A percentile compares a stretch with the other conserved stretches of the same genome.
Evolutionary conservation across 2,888 invertebrate species (phyloP).

Genomic region (Andrena camellia): DNA sequence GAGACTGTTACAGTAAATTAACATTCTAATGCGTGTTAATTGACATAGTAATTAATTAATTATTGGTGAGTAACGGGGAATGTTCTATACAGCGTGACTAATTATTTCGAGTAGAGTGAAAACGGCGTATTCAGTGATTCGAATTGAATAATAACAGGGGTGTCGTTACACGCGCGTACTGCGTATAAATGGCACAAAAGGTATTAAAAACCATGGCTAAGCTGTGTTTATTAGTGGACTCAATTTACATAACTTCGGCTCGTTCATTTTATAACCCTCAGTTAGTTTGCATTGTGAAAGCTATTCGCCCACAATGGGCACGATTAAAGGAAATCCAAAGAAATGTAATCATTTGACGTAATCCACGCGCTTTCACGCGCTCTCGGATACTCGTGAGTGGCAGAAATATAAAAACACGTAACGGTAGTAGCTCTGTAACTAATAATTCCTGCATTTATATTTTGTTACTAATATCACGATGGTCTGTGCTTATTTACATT

Average conservation of each 20-base stretch:
- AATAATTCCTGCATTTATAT: not conserved
- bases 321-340: slow-evolving; percentile 11
- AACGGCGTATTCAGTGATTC: not conserved
- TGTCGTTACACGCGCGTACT: not conserved
- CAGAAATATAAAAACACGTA: slow-evolving; percentile 7
- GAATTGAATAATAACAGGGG: slow-evolving; percentile 5
- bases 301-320: not conserved
- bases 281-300: slow-evolving; percentile 26
- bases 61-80: not conserved
- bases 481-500: not conserved
- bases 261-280: not conserved
- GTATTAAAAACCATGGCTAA: not conserved
- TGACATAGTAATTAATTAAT: not conserved
- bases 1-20: slow-evolving; percentile 7
- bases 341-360: slow-evolving; percentile 38
- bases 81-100: slow-evolving; percentile 2
- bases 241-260: not conserved
- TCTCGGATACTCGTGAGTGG: not conserved
- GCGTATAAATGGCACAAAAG: not conserved
- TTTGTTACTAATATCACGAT: not conserved
- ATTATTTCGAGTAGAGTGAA: slow-evolving; percentile 13
- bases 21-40: not conserved
- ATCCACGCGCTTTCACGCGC: slow-evolving; percentile 14
- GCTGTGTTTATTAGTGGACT: not conserved
- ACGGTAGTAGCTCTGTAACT: not conserved